phyloP scores from a whole-genome alignment of 2,113 vertebrate species.

The Laticauda colubrina region DNA sequence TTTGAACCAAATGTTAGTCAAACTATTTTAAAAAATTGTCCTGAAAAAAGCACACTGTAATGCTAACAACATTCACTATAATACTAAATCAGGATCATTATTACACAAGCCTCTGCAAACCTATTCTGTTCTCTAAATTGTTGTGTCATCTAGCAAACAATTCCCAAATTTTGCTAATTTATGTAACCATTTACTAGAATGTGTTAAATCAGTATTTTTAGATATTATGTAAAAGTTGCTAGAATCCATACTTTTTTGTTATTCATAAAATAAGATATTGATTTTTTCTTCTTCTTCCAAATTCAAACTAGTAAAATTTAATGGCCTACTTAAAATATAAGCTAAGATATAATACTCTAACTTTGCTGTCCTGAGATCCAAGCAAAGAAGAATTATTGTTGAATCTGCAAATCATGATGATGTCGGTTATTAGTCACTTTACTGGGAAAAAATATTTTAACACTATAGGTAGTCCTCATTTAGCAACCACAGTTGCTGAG shows the following conservation, averaged over 20 bases:
- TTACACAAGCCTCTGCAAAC: background rate
- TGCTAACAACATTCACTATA: background rate
- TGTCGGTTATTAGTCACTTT: background rate
- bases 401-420: too few relatives aligned
- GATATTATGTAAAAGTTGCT: background rate
- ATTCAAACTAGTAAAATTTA: background rate
- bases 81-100: background rate
- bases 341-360: background rate
- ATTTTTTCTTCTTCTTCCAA: background rate
- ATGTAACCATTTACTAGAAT: background rate
- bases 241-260: background rate
- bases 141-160: background rate
- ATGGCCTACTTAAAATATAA: background rate
- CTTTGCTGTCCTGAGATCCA: background rate
- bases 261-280: background rate
- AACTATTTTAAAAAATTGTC: background rate
- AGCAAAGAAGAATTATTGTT: background rate
- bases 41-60: background rate
- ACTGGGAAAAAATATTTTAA: background rate
- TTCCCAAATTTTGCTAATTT: background rate
- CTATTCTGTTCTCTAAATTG: background rate
- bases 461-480: background rate
- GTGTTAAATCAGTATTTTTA: background rate
- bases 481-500: background rate
- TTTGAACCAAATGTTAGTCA: constrained; percentile 5